These are phyloP conservation scores for Deilephila porcellus DNA, from an alignment of 2,888 invertebrate genomes.

Conservation along the genomic window DNA sequence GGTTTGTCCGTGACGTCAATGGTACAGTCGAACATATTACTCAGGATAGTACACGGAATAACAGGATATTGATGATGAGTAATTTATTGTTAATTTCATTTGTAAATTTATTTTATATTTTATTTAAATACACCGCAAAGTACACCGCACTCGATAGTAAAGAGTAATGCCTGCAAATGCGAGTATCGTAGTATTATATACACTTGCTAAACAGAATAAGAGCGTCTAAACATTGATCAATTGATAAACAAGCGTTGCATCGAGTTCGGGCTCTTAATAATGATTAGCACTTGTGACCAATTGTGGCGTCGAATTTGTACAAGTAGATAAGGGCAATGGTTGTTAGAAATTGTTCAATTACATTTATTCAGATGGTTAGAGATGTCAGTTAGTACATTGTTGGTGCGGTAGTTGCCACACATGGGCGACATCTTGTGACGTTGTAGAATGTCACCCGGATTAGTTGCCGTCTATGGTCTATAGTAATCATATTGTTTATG, in stretches of 20 bases:
- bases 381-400: slow-evolving; percentile 78
- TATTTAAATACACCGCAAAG: no score
- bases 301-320: slow-evolving; percentile 59
- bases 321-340: slow-evolving; percentile 77
- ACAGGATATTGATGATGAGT: slow-evolving; percentile 35
- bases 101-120: not conserved
- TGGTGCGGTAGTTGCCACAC: slow-evolving; percentile 67
- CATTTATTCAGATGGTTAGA: slow-evolving; percentile 80
- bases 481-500: no score
- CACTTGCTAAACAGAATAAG: not conserved
- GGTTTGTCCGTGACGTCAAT: slow-evolving; percentile 47
- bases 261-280: slow-evolving; percentile 62
- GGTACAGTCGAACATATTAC: slow-evolving; percentile 34
- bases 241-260: slow-evolving; percentile 38
- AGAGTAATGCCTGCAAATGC: no score
- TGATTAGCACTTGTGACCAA: slow-evolving; percentile 69
- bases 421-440: slow-evolving; percentile 47
- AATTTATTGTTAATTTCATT: slow-evolving; percentile 34
- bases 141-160: no score
- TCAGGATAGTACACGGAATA: slow-evolving; percentile 42
- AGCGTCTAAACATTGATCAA: slow-evolving; percentile 1
- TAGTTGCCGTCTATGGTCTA: no score
- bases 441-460: no score
- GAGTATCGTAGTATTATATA: not conserved
- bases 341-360: slow-evolving; percentile 82